Percentiles rank a stretch among this genome's conserved stretches.
phyloP scores from a whole-genome alignment of 2,888 invertebrate genomes.

The Rotaria macrura region DNA sequence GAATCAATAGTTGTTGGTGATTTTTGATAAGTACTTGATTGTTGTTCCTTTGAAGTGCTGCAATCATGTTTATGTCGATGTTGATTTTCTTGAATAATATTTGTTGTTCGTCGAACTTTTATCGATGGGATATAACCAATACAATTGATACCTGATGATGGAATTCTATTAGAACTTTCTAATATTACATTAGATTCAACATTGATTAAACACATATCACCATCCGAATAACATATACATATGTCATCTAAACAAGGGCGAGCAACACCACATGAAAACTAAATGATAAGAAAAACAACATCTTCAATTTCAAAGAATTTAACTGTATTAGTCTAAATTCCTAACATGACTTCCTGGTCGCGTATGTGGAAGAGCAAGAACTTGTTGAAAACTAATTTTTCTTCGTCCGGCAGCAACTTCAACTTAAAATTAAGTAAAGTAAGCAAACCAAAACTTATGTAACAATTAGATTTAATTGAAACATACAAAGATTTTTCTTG shows the following conservation, averaged over 20 bases:
- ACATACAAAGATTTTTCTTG: constrained; percentile 74
- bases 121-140: constrained; percentile 75
- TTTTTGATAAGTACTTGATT: neutral
- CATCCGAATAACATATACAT: constrained; percentile 94
- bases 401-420: neutral
- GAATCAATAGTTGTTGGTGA: neutral
- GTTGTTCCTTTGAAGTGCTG: too few relatives aligned
- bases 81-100: neutral
- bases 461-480: neutral
- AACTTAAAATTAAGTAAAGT: neutral
- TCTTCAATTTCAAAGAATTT: too few relatives aligned
- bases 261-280: constrained; percentile 49
- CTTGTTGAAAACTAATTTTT: constrained; percentile 24
- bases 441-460: neutral
- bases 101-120: constrained; percentile 18
- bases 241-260: constrained; percentile 58
- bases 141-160: constrained; percentile 81
- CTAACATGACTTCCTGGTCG: constrained; percentile 24
- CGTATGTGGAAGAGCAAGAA: constrained; percentile 23
- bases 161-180: constrained; percentile 86
- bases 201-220: constrained; percentile 80
- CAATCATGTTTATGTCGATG: neutral
- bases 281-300: neutral
- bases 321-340: too few relatives aligned
- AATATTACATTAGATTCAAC: constrained; percentile 81